Evolutionary conservation across 2,113 vertebrate genomes (phyloP).

Genomic region (Ptilorrhoa leucosticta): DNA sequence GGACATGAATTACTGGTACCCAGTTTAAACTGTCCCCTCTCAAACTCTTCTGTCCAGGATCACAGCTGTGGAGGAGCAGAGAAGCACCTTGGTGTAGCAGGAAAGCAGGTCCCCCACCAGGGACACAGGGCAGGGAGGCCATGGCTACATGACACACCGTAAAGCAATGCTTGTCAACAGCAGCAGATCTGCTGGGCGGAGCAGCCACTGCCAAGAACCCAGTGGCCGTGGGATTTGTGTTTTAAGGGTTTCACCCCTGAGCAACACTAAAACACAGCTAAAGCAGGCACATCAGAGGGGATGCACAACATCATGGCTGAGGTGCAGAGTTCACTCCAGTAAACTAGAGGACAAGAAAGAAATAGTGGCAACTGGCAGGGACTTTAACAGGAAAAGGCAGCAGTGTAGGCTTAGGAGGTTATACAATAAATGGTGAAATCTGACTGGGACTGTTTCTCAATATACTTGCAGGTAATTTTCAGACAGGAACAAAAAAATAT

Average conservation of each 20-base stretch:
- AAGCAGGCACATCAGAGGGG: accelerated
- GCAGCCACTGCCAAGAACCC: neutral
- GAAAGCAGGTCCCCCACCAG: neutral
- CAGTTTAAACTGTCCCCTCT: neutral
- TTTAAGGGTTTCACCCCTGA: neutral
- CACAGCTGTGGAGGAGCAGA: neutral
- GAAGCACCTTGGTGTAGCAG: neutral
- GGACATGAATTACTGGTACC: neutral
- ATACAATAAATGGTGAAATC: neutral
- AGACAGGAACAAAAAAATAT: neutral
- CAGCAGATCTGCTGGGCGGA: neutral
- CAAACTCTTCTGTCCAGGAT: neutral
- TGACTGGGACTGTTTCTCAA: neutral
- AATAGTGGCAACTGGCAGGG: neutral
- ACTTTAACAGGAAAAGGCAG: neutral
- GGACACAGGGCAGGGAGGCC: neutral
- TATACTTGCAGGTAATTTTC: neutral
- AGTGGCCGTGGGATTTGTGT: accelerated
- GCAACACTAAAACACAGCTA: neutral
- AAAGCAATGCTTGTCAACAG: neutral
- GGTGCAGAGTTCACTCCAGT: neutral
- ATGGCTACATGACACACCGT: accelerated
- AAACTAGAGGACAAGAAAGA: neutral
- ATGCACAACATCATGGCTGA: neutral
- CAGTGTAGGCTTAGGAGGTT: neutral